These are phyloP conservation scores for Syncerus caffer DNA, from an alignment of 2,797 vertebrate species.

Conservation along the genomic window DNA sequence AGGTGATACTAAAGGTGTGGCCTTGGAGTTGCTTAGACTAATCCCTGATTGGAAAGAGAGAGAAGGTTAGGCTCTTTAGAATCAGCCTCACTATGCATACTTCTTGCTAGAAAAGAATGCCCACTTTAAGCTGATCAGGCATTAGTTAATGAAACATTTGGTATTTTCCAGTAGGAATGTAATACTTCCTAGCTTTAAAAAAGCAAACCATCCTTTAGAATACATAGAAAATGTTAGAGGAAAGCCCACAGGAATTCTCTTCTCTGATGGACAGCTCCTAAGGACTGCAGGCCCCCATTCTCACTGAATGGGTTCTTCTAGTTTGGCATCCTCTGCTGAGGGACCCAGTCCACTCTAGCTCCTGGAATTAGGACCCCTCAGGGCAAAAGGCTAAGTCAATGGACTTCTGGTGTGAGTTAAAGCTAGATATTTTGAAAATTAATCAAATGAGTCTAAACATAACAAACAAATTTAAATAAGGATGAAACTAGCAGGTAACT, in stretches of 20 bases:
- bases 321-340: not conserved
- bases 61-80: constrained; percentile 63
- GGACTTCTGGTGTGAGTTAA: not conserved
- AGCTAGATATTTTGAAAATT: constrained; percentile 35
- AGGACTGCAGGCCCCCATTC: not conserved
- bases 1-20: constrained; percentile 38
- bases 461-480: not conserved
- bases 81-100: constrained; percentile 43
- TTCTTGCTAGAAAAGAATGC: not conserved
- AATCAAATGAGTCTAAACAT: not conserved
- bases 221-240: not conserved
- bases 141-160: not conserved
- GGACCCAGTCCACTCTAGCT: not conserved
- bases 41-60: constrained; percentile 46
- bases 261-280: not conserved
- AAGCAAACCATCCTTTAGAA: constrained; percentile 26
- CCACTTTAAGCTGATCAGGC: not conserved
- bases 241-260: constrained; percentile 6
- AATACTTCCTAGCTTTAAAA: constrained; percentile 11
- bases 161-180: not conserved
- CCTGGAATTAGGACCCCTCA: not conserved
- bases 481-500: not conserved
- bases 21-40: not conserved
- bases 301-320: not conserved
- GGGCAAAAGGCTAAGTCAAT: not conserved